These are phyloP conservation scores for Oceanodroma tethys DNA, from an alignment of 2,113 vertebrate genomes.

Conservation along the genomic window DNA sequence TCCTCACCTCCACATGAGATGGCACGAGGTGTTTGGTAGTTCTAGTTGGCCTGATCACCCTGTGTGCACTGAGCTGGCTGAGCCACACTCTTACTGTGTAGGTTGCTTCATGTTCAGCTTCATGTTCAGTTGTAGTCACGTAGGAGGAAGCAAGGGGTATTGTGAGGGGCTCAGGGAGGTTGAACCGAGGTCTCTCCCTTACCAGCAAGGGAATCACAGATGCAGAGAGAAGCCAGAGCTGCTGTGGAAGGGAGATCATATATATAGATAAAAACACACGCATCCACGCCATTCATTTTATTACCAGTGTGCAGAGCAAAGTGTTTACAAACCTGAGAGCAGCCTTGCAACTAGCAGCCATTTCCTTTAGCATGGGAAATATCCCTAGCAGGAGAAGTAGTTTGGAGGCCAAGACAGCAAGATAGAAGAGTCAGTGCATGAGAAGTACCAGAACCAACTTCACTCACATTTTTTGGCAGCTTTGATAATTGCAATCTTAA, in stretches of 20 bases:
- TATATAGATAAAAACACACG: neutral
- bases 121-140: neutral
- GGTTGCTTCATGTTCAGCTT: neutral
- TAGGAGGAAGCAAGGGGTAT: neutral
- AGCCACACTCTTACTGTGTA: no score
- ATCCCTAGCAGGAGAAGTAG: neutral
- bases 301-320: neutral
- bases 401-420: neutral
- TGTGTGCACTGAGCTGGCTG: neutral
- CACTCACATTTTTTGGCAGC: neutral
- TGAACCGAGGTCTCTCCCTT: neutral
- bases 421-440: neutral
- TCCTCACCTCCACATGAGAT: neutral
- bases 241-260: neutral
- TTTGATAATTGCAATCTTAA: neutral
- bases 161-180: neutral
- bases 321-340: neutral
- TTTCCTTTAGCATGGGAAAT: neutral
- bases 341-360: neutral
- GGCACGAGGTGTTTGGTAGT: neutral
- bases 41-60: neutral
- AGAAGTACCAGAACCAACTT: neutral
- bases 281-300: neutral
- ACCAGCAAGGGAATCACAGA: neutral
- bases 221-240: neutral